Base-by-base conservation (phyloP, 1,140 invertebrate species). In the Lamellibrachia luymesi region DNA sequence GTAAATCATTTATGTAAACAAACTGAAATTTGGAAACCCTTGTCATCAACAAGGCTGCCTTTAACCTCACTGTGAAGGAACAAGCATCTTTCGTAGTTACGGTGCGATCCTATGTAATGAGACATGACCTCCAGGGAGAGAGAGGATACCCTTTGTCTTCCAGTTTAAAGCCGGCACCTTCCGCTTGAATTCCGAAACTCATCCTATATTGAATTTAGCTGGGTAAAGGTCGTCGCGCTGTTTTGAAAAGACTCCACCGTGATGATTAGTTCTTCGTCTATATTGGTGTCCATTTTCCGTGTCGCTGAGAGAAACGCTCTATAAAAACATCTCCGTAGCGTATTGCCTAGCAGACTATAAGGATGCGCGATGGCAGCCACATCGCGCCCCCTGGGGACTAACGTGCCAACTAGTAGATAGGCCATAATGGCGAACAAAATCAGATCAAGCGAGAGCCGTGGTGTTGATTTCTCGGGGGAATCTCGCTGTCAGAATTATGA, bases 401-500 rank as follows among this genome's bases (percentile, higher is more conserved):
- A 80, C 64, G 64, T 80, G 64, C 64, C 64, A 80, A 80, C 64
- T 80, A 80, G 64, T 80, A 80, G 64, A 80, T 80, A 80, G 64
- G 17, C 64, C 13, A 2, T 80, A 80, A 80, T 80, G 64, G 64
- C 13, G 64, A 80, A 80, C 64, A 22, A 80, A 80, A 80, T 80
- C 64, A 80, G 64, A 80, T 80, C 64, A 80, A 80, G 64, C 64
- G 25, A 17, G 64, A 80, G 64, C 2, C 64, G 4, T 80, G 64
- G 64, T 80, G 64, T 17, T 80, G 64, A 80, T 80, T 80, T 80
- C 64, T 80, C 64, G 5, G 64, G 64, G 64, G 64, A 80, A 80
- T 22, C 64, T 80, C 64, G 64, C 64, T 80, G 64, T 80, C 64
- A 22, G 64, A 80, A 80, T 80, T 80, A 80, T 80, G 64, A 80